Base-by-base conservation (phyloP, 2,113 vertebrate genomes). In the Lipophrys pholis region DNA sequence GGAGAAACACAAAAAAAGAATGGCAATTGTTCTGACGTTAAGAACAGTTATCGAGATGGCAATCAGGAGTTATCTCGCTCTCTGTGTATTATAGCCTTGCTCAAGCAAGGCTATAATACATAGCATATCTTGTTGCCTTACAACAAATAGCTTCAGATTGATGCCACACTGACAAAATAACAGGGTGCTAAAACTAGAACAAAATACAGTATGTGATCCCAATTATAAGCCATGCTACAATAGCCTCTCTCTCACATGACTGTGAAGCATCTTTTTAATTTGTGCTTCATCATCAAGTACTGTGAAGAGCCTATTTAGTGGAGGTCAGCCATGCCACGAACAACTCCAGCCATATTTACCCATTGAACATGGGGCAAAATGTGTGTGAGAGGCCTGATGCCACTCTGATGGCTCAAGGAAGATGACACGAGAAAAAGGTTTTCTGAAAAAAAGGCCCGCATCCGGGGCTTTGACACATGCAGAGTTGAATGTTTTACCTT, bases 401-500 rank as follows among this genome's bases (percentile, higher is more conserved):
- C 2, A 41, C 21, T 8, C 39, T 40, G 46, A 12, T 1, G 11
- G 30, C 7, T 71, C 12, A 80, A 67, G 60, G n/a, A 50, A 69
- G 39, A 65, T 80, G 73, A 72, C 17, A 8, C 52, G 15, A 69
- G 54, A 64, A 58, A 0, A 0, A 8, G 46, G 76, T 30, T 30
- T 30, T 4, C 2, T 30, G 21, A 30, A 30, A 69, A 7, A 77
- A 78, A 36, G 82, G 39, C 45, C 45, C 43, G 55, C 54, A 83
- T 59, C 51, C 5, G n/a, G 66, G 43, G 40, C 58, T 53, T 16
- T 87, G 87, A 87, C 82, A 73, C 79, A 84, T 66, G 66, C 57
- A 69, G 39, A 68, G 38, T 41, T 30, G 36, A 58, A 69, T 72
- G 65, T 81, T 83, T 82, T 62, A 69, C 54, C 50, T 64, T 65